A percentile compares a stretch with the other conserved stretches of the same genome.
Conservation (phyloP, 2,113 vertebrate genomes). For the Sander vitreus region DNA sequence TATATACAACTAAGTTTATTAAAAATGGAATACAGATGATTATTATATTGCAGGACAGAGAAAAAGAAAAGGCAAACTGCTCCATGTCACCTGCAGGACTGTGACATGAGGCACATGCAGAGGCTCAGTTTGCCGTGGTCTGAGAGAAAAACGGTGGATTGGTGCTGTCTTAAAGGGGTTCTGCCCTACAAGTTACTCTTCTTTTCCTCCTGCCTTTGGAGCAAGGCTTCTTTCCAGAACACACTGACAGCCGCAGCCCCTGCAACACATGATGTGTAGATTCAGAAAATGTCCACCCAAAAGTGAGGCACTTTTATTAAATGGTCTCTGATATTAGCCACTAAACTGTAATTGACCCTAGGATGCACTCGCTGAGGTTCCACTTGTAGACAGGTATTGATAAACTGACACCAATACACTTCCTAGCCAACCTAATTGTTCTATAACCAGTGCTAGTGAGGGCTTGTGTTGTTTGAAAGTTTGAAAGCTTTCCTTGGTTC, state of each 20-base stretch:
- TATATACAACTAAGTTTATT: constrained; percentile 95
- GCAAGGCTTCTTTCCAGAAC: constrained; percentile 70
- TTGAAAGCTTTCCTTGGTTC: constrained; percentile 41
- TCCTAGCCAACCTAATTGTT: constrained; percentile 30
- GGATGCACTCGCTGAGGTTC: constrained; percentile 32
- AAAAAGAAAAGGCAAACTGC: constrained; percentile 65
- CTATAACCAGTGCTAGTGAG: constrained; percentile 48
- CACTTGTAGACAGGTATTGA: constrained; percentile 36
- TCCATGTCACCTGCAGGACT: constrained; percentile 81
- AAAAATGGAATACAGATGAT: constrained; percentile 88
- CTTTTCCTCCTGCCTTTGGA: constrained; percentile 71
- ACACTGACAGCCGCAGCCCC: constrained; percentile 61
- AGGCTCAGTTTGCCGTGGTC: constrained; percentile 60
- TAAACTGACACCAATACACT: constrained; percentile 20
- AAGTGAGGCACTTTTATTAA: constrained; percentile 73
- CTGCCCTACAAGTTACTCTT: constrained; percentile 68
- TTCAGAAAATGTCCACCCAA: constrained; percentile 47
- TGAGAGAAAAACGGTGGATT: constrained; percentile 71
- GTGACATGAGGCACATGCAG: constrained; percentile 74
- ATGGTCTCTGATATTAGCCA: constrained; percentile 56
- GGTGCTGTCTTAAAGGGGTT: constrained; percentile 80
- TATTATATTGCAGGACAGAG: constrained; percentile 85
- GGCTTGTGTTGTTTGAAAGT: constrained; percentile 53
- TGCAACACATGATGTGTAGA: constrained; percentile 35
- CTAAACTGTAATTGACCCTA: constrained; percentile 59